Evolutionary conservation across 2,113 vertebrate species (phyloP).

Genomic region (Microcebus tavaratra): DNA sequence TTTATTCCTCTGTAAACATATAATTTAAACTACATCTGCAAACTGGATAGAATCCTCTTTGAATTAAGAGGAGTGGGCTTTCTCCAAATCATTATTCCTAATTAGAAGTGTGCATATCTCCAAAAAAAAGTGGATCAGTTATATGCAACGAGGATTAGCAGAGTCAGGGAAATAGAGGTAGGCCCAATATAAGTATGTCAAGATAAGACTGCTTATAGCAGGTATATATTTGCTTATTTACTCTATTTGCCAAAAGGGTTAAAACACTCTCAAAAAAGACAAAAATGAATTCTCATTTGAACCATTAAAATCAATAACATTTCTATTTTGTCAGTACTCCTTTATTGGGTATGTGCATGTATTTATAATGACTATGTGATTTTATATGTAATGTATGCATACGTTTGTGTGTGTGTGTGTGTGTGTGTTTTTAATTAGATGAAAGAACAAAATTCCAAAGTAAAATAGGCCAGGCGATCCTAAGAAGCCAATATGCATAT

Average conservation of each 20-base stretch:
- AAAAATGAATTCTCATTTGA: slow-evolving; percentile 7
- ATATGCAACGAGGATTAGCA: background rate
- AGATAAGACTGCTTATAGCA: background rate
- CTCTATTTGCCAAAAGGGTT: background rate
- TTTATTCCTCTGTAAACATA: background rate
- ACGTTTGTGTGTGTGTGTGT: no score
- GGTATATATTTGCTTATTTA: background rate
- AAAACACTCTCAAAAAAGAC: background rate
- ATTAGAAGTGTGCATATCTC: background rate
- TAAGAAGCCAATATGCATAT: background rate
- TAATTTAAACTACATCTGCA: background rate
- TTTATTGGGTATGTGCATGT: background rate
- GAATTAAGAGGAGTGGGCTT: background rate
- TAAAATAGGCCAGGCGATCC: background rate
- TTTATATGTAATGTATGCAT: background rate
- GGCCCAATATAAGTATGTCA: background rate
- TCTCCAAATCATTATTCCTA: background rate
- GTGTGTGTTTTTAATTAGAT: background rate
- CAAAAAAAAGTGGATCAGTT: background rate
- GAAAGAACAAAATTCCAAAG: background rate
- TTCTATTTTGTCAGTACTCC: background rate
- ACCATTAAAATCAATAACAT: background rate
- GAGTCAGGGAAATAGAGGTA: background rate
- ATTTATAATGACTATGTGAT: background rate
- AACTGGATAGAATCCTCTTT: background rate